Evolutionary conservation across 1,140 invertebrate genomes (phyloP), one percentile per base, ranked within the genome.

Genomic region (Drosophila nasuta): DNA sequence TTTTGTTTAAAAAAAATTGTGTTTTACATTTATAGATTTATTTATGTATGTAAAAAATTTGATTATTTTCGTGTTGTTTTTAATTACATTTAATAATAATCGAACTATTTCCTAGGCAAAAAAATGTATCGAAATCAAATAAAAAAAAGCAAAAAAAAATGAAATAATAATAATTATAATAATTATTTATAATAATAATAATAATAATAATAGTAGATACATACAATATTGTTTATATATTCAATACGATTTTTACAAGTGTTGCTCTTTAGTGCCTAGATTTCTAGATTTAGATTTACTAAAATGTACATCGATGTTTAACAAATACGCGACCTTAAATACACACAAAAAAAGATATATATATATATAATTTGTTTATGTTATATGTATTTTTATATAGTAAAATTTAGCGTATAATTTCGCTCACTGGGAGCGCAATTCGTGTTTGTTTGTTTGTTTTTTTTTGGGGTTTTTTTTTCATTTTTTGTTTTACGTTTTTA

Each of bases 1-100:
- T 54, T 60, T 56, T n/a, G n/a, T 20, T 52, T 81, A 69, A 78
- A 82, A 76, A 83, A 87, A 88, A 89, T 83, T 88, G 82, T 82
- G 79, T 82, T 41, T 85, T 86, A 86, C 79, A 86, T 87, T 86
- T 80, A 87, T 75, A 62, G 70, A 78, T 87, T 87, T 88, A 88
- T 88, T 88, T 88, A 88, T 88, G 77, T 88, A 87, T 88, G 71
- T 74, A 88, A 88, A 88, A 88, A 88, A 88, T 88, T 88, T 88
- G 83, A 88, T 88, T 88, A 88, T 80, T 87, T 76, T 76, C 68
- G 71, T 59, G 28, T 71, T 83, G 69, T 56, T 20, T 82, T 82
- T 69, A 82, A 83, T 83, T 83, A 83, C 81, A 83, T 79, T 83
- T 83, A 80, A 77, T 85, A 80, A 82, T 82, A 80, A 82, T 82